Conservation (phyloP, 2,888 invertebrate genomes). For the Parnassius mnemosyne region DNA sequence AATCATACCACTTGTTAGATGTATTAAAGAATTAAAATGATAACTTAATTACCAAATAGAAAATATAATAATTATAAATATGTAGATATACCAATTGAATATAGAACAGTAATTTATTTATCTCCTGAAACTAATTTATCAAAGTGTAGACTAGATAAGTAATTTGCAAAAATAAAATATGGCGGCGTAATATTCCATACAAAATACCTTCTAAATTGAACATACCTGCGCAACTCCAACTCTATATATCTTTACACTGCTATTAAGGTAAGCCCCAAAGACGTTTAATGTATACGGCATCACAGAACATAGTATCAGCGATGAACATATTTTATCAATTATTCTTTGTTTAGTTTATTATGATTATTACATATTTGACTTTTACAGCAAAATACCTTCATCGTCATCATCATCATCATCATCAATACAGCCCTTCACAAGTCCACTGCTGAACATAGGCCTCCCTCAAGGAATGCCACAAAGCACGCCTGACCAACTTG, state of each 20-base stretch:
- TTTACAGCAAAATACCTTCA: not conserved
- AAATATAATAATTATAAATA: too few species aligned
- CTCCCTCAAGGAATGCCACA: too few species aligned
- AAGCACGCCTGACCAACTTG: too few species aligned
- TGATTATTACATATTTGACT: not conserved
- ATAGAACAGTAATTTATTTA: conserved; percentile 14
- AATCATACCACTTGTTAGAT: too few species aligned
- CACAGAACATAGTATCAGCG: conserved; percentile 6
- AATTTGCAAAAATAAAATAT: conserved; percentile 24
- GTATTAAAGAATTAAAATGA: too few species aligned
- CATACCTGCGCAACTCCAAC: conserved; percentile 1
- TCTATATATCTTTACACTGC: conserved; percentile 14
- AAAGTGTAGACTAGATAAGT: conserved; percentile 8
- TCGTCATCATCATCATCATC: too few species aligned
- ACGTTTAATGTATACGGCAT: conserved; percentile 8
- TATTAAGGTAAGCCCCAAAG: conserved; percentile 18
- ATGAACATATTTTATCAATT: conserved; percentile 10
- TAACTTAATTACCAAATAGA: too few species aligned
- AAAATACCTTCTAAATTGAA: conserved; percentile 15
- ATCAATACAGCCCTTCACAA: too few species aligned
- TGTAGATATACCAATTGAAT: not conserved
- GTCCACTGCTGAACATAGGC: too few species aligned
- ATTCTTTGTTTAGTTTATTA: conserved; percentile 4
- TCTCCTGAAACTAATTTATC: conserved; percentile 19
- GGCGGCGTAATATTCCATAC: conserved; percentile 7